Base-by-base conservation (phyloP, 1,140 invertebrate genomes). In the Ostrea edulis region DNA sequence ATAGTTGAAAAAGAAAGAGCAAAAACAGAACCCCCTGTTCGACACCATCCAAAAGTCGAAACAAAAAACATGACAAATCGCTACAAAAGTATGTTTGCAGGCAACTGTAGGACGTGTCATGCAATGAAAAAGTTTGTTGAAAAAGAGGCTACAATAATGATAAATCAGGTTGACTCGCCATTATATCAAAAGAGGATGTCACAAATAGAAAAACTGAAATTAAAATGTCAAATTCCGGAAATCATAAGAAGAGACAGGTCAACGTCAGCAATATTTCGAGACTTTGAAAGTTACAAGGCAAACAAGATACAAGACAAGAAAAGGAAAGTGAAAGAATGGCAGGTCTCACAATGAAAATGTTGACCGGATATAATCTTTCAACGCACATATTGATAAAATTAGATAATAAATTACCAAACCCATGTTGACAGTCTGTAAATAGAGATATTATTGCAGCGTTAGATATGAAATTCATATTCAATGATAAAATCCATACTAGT, bases 81-180 rank as follows among this genome's bases (percentile, higher is more conserved):
- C 25, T 82, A n/a, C 25, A 44, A 82, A 9, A 14, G 29, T 12
- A 62, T 87, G 77, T 87, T 87, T 25, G 68, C 86, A 9, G 86
- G 86, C 20, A 82, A 87, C 35, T 87, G 86, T 52, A 87, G 82
- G 82, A 87, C 86, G 9, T 55, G 58, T 11, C 83, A 58, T 35
- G 52, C 68, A 44, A 87, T 87, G 86, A 87, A 87, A 52, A 87
- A 87, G 52, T 87, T 87, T 35, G 82, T 87, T 17, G 77, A 87
- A 35, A 82, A 82, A 29, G 86, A 87, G 35, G 81, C 82, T 2
- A 29, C 54, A 35, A 87, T 51, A 35, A 87, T 55, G 86, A 83
- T 83, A 9, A 52, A 62, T 35, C 20, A 85, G 9, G 29, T 55
- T 2, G 83, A 85, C 29, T 87, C 86, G 0, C 86, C 86, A 4